Percentiles rank a stretch among this genome's conserved stretches.
Evolutionary conservation across 2,797 vertebrate genomes (phyloP).

Genomic region (Neosilurus mollespiculum): DNA sequence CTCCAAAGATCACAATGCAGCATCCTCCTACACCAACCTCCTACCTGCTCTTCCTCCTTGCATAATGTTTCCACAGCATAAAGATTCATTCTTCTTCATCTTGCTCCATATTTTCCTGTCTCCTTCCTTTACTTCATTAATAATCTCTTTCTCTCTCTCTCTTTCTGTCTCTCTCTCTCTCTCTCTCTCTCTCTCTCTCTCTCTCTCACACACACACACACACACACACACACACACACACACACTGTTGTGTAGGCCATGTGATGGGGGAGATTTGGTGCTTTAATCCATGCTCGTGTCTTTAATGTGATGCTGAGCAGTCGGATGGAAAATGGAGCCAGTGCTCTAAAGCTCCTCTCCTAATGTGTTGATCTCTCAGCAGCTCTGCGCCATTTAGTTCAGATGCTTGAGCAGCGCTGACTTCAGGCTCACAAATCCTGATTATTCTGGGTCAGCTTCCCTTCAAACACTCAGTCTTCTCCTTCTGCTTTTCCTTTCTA

Average conservation of each 20-base stretch:
- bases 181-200: neutral
- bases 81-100: constrained; percentile 23
- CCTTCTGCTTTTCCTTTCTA: neutral
- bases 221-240: neutral
- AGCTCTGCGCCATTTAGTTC: constrained; percentile 45
- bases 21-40: constrained; percentile 31
- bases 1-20: constrained; percentile 30
- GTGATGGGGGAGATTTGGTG: constrained; percentile 32
- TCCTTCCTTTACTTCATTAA: too few relatives aligned
- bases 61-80: constrained; percentile 22
- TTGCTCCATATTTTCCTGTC: neutral
- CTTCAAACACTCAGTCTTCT: constrained; percentile 64
- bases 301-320: constrained; percentile 40
- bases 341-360: constrained; percentile 32
- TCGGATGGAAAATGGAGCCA: constrained; percentile 34
- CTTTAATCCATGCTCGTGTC: constrained; percentile 46
- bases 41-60: constrained; percentile 19
- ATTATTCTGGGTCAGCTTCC: constrained; percentile 71
- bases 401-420: constrained; percentile 53
- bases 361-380: constrained; percentile 44
- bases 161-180: neutral
- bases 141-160: neutral
- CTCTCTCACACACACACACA: too few relatives aligned
- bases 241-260: neutral
- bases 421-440: constrained; percentile 61